These are phyloP conservation scores for Rhyacophila brunnea DNA, from an alignment of 1,140 invertebrate genomes.

Conservation along the genomic window DNA sequence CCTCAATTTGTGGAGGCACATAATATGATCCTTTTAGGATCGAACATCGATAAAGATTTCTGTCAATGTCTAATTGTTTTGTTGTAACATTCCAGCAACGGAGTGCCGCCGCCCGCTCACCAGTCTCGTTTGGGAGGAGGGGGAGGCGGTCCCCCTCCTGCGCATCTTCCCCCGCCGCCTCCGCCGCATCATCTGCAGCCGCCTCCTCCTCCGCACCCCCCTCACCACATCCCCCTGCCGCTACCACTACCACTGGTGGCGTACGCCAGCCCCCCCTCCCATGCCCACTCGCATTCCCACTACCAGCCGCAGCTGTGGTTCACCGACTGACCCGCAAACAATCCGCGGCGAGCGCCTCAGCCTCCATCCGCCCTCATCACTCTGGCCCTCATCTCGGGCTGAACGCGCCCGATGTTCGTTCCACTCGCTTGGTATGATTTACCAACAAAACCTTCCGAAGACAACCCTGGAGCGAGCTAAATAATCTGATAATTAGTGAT, in stretches of 20 bases:
- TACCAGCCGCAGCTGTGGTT: slow-evolving; percentile 51
- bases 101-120: slow-evolving; percentile 30
- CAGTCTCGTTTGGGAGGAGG: slow-evolving; percentile 18
- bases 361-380: slow-evolving; percentile 33
- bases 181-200: slow-evolving; percentile 47
- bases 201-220: slow-evolving; percentile 28
- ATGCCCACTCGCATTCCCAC: slow-evolving; percentile 41
- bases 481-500: no score
- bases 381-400: no score
- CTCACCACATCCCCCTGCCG: slow-evolving; percentile 45
- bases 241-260: slow-evolving; percentile 49
- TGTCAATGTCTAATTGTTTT: no score
- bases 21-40: no score
- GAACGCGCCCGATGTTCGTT: no score
- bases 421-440: no score
- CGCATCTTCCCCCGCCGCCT: slow-evolving; percentile 50
- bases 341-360: slow-evolving; percentile 36
- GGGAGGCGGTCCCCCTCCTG: slow-evolving; percentile 42
- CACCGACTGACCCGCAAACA: slow-evolving; percentile 50
- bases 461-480: no score
- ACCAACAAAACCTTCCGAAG: no score
- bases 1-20: no score
- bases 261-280: slow-evolving; percentile 36
- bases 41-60: no score
- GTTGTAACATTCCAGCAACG: slow-evolving; percentile 15